These are phyloP conservation scores for Ophion slaviceki DNA, from an alignment of 2,888 invertebrate species.

Conservation along the genomic window DNA sequence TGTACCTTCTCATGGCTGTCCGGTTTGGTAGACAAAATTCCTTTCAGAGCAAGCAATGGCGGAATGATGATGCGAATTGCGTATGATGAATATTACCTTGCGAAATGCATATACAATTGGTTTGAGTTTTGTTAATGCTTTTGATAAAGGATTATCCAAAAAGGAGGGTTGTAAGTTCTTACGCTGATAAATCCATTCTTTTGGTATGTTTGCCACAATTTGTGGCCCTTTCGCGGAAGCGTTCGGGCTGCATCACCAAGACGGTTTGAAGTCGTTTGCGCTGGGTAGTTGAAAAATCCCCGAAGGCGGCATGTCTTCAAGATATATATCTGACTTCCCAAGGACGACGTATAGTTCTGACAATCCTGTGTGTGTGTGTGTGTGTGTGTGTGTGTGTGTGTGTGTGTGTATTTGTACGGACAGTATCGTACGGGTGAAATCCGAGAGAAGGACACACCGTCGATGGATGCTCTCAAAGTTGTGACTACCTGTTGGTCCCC, in stretches of 20 bases:
- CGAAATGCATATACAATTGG: too few relatives aligned
- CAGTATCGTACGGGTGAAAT: slow-evolving; percentile 38
- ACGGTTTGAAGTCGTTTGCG: slow-evolving; percentile 30
- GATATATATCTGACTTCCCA: slow-evolving; percentile 71
- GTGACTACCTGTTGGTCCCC: slow-evolving; percentile 76
- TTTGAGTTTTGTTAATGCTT: too few relatives aligned
- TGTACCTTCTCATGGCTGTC: too few relatives aligned
- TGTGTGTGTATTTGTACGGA: slow-evolving; percentile 11
- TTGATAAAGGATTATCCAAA: too few relatives aligned
- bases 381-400: slow-evolving; percentile 55
- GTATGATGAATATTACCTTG: too few relatives aligned
- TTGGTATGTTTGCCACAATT: background rate
- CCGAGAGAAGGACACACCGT: slow-evolving; percentile 34
- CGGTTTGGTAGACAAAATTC: too few relatives aligned
- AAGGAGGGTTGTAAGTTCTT: background rate
- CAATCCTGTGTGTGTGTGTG: slow-evolving; percentile 59
- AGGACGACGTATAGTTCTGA: slow-evolving; percentile 62
- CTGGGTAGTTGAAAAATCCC: slow-evolving; percentile 18
- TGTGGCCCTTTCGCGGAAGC: background rate
- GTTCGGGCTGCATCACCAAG: slow-evolving; percentile 5
- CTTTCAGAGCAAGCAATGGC: too few relatives aligned
- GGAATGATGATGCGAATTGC: too few relatives aligned
- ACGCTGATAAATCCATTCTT: background rate
- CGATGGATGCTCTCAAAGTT: slow-evolving; percentile 70
- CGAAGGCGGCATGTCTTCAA: slow-evolving; percentile 61